Evolutionary conservation across 2,888 invertebrate genomes (phyloP), one percentile per base, ranked within the genome.

Genomic region (Malachius bipustulatus): DNA sequence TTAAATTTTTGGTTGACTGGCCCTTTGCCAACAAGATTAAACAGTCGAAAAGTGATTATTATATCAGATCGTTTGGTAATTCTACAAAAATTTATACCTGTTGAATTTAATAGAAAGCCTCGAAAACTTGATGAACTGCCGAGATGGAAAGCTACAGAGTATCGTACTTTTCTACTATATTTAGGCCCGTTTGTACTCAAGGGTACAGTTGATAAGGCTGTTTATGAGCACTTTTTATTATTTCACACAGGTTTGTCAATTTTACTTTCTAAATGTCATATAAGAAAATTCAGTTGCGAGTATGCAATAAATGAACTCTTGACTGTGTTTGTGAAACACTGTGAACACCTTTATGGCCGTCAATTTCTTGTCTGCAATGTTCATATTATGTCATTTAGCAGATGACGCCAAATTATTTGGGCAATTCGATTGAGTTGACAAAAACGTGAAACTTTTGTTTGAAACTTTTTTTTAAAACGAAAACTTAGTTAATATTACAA

Each of bases 61-160:
- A 34, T 42, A 10, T 36, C 35, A 30, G 16, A 35, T 14, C 6
- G 34, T 13, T 26, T 42, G 16, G 24, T 30, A 15, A 14, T 14
- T 29, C 34, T 44, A 16, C 34, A 29, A 32, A 11, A 4, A 16
- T 34, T 16, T 33, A 11, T 36, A 28, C 30, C 40, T 6, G 10
- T 24, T 11, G 40, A 42, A 34, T 38, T 42, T 32, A 37, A 32
- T 16, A 35, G 42, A 31, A 40, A 40, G 29, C 42, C n/a, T n/a
- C n/a, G n/a, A n/a, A n/a, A n/a, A n/a, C n/a, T n/a, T n/a, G n/a
- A n/a, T n/a, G n/a, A n/a, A n/a, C n/a, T n/a, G n/a, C n/a, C n/a
- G n/a, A n/a, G n/a, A n/a, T 32, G 32, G 32, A 32, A 32, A 32
- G 32, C 32, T 11, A 19, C 36, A 1, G 39, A 39, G 24, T 33